A percentile compares a stretch with the other conserved stretches of the same genome.
phyloP scores from a whole-genome alignment of 2,113 vertebrate species.

The Oceanites oceanicus region DNA sequence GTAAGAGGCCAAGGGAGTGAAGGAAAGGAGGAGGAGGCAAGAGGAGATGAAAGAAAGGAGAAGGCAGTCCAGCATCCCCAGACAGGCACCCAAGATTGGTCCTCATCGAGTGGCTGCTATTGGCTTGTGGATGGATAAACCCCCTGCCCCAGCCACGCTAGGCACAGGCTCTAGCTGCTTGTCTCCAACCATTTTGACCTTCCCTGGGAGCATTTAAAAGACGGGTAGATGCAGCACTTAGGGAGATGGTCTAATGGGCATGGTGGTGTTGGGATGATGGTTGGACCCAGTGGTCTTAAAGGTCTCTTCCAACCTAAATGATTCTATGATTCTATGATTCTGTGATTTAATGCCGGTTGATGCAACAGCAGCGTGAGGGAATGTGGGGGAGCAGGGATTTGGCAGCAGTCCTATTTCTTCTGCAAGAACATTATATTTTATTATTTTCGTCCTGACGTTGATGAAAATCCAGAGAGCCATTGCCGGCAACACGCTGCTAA shows the following conservation, averaged over 20 bases:
- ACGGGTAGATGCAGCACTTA: no score
- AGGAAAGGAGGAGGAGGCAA: background rate
- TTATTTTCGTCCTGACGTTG: rapidly evolving
- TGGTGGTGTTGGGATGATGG: no score
- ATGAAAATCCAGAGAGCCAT: background rate
- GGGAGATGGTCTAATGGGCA: no score
- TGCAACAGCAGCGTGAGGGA: background rate
- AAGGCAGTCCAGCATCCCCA: background rate
- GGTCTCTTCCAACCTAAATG: no score
- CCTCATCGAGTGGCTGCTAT: rapidly evolving
- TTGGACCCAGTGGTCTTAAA: no score
- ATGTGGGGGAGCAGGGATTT: background rate
- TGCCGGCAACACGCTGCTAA: background rate
- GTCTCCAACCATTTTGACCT: background rate
- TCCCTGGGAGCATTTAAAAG: no score
- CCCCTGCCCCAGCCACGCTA: background rate
- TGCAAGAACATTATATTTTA: background rate
- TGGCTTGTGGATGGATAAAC: rapidly evolving
- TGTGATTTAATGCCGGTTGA: background rate
- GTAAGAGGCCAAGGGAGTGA: background rate
- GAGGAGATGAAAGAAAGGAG: background rate
- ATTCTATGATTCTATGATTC: no score
- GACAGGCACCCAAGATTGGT: background rate
- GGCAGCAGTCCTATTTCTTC: background rate
- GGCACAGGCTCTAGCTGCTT: background rate